Evolutionary conservation across 2,797 vertebrate genomes (phyloP), one percentile per base, ranked within the genome.

Genomic region (Nothura maculosa): DNA sequence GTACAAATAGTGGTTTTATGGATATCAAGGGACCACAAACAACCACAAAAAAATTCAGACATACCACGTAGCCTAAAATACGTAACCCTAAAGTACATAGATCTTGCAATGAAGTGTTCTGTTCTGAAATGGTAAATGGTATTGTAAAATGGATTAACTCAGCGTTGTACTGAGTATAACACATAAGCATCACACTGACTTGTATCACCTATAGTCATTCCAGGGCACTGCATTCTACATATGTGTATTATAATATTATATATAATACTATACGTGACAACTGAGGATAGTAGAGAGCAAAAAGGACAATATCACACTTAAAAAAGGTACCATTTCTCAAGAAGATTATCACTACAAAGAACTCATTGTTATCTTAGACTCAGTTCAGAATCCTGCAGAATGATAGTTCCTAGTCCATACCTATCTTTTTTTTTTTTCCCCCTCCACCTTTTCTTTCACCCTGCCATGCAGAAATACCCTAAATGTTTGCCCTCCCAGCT

Each of bases 1-100:
- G 72, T 58, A 90, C 28, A 72, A 82, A 62, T 38, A 87, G 45
- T n/a, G n/a, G 81, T 95, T 94, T 94, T 80, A 89, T 89, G 45
- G 28, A 55, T 80, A 77, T 77, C 85, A 77, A 83, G 64, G n/a
- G 78, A 93, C 42, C 55, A 64, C 68, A 94, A 91, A 58, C 45
- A 24, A 85, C 84, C n/a, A 88, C 55, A 42, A 81, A 93, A 50
- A 81, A 81, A 86, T 38, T 67, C 74, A 68, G 76, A 80, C 34
- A 20, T 67, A 74, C 61, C 72, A 58, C 3, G 3, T 81, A 93
- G 69, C 18, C 24, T 43, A 66, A 69, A 24, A 73, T 34, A 76
- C 4, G 2, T 34, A 92, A 85, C 38, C 48, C 20, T 72, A 43
- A 22, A 52, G 75, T 50, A 92, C 55, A 20, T 64, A 89, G 45